Base-by-base conservation (phyloP, 92 coral and sea anemone genomes). In the Siderastrea siderea region DNA sequence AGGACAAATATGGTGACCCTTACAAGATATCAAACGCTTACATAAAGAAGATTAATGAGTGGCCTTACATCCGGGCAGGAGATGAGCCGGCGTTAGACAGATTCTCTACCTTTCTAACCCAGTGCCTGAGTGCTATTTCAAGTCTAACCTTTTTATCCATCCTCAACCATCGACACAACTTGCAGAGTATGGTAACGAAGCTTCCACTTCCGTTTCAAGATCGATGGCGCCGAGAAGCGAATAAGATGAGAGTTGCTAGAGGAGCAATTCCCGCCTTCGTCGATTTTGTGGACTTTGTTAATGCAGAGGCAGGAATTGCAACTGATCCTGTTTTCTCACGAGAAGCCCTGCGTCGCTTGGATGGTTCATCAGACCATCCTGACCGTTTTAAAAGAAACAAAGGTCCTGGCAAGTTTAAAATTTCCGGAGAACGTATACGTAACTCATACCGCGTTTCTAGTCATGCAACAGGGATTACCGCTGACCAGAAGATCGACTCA, bases 151-250 rank as follows among this genome's bases (percentile, higher is more conserved):
- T 80, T 59, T 26, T 26, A 26, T 26, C 38, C 38, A 26, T 26
- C 38, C 38, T 26, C 38, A 26, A 26, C 38, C 38, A 91, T 77
- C 91, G 79, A 15, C 91, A 81, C 70, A 87, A 91, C 65, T 69
- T 90, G 57, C 94, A 87, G 46, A 87, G 75, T 49, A 71, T 86
- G 83, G 93, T 90, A 5, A 81, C 70, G 13, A 86, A 86, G 86
- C 78, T 86, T 55, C 93, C 93, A 7, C 80, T 79, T 59, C 47
- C 66, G 10, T 82, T 86, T 38, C 90, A 90, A 69, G 89, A 90
- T 49, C 3, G 85, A 54, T 86, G 93, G 93, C 47, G 90, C 73
- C 54, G 83, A 85, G 63, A 80, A 59, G 86, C 86, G 10, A 66
- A 75, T 48, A 73, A 71, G 59, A 61, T 51, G 63, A 62, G 90